Evolutionary conservation across 1,140 invertebrate species (phyloP).

Genomic region (Acyrthosiphon pisum): DNA sequence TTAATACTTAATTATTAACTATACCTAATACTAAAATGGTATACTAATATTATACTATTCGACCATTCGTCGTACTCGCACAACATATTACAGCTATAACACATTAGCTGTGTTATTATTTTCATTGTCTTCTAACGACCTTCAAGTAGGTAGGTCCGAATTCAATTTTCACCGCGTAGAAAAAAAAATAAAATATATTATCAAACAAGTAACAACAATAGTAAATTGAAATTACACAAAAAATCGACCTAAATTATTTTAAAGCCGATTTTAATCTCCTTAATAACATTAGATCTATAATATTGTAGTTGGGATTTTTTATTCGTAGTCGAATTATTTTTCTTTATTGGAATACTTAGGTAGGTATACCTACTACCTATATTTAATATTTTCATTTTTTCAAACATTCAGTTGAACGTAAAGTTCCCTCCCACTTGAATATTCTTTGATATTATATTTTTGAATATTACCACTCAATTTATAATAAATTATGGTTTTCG

Average conservation of each 20-base stretch:
- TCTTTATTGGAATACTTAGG: neutral
- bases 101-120: neutral
- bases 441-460: neutral
- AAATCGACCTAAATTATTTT: neutral
- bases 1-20: neutral
- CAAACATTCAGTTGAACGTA: neutral
- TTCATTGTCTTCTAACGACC: neutral
- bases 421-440: neutral
- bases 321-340: neutral
- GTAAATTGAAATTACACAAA: neutral
- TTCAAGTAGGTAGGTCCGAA: neutral
- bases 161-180: neutral
- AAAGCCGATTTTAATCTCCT: neutral
- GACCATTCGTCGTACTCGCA: too few species aligned
- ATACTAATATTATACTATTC: too few species aligned
- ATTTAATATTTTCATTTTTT: neutral
- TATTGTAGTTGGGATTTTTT: too few species aligned
- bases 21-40: too few species aligned
- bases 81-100: neutral
- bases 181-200: too few species aligned
- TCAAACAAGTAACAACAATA: neutral
- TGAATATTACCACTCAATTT: neutral
- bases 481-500: neutral
- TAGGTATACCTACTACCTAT: too few species aligned
- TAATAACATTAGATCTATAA: neutral